A percentile compares a stretch with the other conserved stretches of the same genome.
Evolutionary conservation across 92 coral and sea anemone species (phyloP).

Genomic region (Epizoanthus illoricatus): DNA sequence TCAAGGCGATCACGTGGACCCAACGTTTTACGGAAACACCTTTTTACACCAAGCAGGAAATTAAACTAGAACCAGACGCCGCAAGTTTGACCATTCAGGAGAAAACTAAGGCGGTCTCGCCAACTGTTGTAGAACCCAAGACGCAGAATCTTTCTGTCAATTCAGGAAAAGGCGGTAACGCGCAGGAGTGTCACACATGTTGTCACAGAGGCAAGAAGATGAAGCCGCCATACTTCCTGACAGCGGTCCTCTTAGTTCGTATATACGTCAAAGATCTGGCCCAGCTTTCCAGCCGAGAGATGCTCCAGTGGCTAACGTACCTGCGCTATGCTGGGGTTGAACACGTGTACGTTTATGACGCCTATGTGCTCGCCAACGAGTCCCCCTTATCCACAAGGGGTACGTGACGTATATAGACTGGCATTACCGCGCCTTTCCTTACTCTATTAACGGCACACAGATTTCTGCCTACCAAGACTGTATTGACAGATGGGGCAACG

Average conservation of each 20-base stretch:
- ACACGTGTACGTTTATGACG: slow-evolving; percentile 53
- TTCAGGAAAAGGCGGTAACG: too few relatives aligned
- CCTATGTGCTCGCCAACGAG: slow-evolving; percentile 58
- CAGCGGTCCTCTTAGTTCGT: slow-evolving; percentile 65
- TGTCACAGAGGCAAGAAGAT: slow-evolving; percentile 45
- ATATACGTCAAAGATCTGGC: slow-evolving; percentile 57
- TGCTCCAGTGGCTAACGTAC: slow-evolving; percentile 57
- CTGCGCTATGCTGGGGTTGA: too few relatives aligned
- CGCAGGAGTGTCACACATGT: slow-evolving; percentile 47
- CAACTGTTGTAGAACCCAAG: too few relatives aligned
- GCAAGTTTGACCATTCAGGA: too few relatives aligned
- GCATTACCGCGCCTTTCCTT: slow-evolving; percentile 63
- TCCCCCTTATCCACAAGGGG: slow-evolving; percentile 54
- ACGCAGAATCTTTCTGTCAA: too few relatives aligned
- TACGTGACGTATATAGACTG: slow-evolving; percentile 69
- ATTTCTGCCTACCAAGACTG: slow-evolving; percentile 61
- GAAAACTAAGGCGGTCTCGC: too few relatives aligned
- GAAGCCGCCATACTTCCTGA: slow-evolving; percentile 47
- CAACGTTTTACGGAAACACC: too few relatives aligned
- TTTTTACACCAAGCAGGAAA: too few relatives aligned
- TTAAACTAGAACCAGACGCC: too few relatives aligned
- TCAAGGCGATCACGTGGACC: too few relatives aligned
- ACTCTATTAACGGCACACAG: slow-evolving; percentile 54
- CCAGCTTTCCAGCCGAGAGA: slow-evolving; percentile 59
- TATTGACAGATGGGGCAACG: slow-evolving; percentile 35